These are phyloP conservation scores for Neotragus moschatus DNA, from an alignment of 2,113 vertebrate genomes.

Conservation along the genomic window DNA sequence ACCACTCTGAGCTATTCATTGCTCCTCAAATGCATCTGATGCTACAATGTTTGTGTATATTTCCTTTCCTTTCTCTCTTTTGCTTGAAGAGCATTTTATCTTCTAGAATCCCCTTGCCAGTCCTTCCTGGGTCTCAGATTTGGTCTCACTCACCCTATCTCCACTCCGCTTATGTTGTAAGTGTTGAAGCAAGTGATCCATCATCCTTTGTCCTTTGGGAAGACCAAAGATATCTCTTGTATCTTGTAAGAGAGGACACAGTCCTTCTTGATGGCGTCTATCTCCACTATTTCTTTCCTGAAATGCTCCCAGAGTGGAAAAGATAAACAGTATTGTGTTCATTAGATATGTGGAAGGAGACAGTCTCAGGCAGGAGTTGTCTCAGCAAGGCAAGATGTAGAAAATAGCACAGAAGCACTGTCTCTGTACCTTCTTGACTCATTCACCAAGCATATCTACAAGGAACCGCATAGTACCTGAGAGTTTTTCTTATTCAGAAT, in stretches of 20 bases:
- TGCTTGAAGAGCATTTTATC: background rate
- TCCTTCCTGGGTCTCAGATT: background rate
- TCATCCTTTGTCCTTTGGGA: background rate
- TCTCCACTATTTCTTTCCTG: background rate
- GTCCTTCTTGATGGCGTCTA: background rate
- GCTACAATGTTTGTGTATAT: too few relatives aligned
- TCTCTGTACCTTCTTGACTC: background rate
- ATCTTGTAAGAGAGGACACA: background rate
- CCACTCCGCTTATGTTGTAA: background rate
- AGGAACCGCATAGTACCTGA: accelerated
- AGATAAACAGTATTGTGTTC: background rate
- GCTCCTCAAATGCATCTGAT: background rate
- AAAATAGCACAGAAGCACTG: background rate
- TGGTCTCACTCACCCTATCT: background rate
- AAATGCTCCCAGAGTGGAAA: background rate
- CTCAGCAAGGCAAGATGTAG: background rate
- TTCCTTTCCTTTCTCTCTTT: background rate
- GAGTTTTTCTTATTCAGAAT: background rate
- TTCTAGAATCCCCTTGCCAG: background rate
- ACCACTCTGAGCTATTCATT: background rate
- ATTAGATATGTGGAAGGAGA: background rate
- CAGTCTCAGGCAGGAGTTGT: background rate
- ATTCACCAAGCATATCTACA: background rate
- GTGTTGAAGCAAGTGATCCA: background rate
- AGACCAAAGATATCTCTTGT: background rate